Evolutionary conservation across 2,888 invertebrate genomes (phyloP).

Genomic region (Andrena chrysosceles): DNA sequence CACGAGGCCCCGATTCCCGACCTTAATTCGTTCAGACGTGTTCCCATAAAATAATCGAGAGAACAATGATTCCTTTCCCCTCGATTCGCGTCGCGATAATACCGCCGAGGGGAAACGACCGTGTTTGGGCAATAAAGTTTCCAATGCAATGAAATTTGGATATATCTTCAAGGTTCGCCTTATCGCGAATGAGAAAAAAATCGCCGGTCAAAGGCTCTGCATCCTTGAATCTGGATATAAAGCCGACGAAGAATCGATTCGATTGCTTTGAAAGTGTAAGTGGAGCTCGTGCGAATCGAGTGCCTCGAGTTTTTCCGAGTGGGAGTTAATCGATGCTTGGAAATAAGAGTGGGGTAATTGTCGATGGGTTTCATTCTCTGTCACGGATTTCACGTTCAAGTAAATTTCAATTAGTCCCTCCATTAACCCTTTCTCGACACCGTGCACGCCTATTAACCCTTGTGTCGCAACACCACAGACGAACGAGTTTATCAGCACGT

Average conservation of each 20-base stretch:
- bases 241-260: neutral
- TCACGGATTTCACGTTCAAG: constrained; percentile 25
- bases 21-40: constrained; percentile 56
- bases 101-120: constrained; percentile 10
- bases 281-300: neutral
- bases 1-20: constrained; percentile 48
- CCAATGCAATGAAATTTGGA: constrained; percentile 15
- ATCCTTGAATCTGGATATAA: neutral
- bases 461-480: constrained; percentile 16
- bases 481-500: constrained; percentile 20
- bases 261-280: neutral
- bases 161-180: neutral
- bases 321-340: neutral
- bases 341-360: neutral
- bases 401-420: constrained; percentile 41
- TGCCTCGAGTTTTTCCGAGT: neutral
- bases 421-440: constrained; percentile 30
- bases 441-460: constrained; percentile 32
- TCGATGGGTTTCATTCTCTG: neutral
- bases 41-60: constrained; percentile 59
- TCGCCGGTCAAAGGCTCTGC: neutral
- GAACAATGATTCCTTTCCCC: constrained; percentile 52
- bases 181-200: neutral
- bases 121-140: constrained; percentile 3
- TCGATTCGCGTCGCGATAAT: constrained; percentile 30